A percentile compares a stretch with the other conserved stretches of the same genome.
Evolutionary conservation across 2,797 vertebrate species (phyloP).

Genomic region (Falco biarmicus): DNA sequence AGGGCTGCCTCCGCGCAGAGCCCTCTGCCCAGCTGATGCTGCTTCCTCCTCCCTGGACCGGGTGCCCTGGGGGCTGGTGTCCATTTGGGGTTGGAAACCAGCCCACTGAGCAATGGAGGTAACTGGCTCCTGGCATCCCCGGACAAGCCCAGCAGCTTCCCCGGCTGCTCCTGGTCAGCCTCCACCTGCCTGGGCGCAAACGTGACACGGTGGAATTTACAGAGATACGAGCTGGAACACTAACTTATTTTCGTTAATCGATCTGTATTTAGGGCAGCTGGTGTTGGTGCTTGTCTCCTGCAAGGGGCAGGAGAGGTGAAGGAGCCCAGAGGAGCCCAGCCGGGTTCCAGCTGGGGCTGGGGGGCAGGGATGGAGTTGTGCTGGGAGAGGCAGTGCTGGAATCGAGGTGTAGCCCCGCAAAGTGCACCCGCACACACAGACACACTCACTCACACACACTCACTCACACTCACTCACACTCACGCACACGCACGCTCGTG

Average conservation of each 20-base stretch:
- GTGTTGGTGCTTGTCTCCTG: neutral
- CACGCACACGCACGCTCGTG: too few species aligned
- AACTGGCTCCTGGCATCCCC: accelerated
- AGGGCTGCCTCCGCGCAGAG: neutral
- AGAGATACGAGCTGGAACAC: neutral
- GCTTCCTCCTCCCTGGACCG: neutral
- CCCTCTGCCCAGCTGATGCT: accelerated
- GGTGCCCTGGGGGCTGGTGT: neutral
- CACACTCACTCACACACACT: too few species aligned
- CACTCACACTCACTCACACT: too few species aligned
- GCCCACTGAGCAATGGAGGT: accelerated
- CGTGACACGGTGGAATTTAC: accelerated
- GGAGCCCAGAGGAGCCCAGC: accelerated
- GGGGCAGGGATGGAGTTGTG: accelerated
- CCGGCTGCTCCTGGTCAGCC: accelerated
- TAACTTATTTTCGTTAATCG: neutral
- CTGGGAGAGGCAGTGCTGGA: neutral
- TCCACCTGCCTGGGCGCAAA: neutral
- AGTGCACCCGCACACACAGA: neutral
- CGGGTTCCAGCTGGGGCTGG: neutral
- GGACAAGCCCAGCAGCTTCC: neutral
- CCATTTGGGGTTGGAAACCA: neutral
- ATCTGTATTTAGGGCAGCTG: neutral
- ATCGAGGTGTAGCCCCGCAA: neutral
- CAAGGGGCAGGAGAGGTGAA: neutral